Conservation (phyloP, 2,797 vertebrate species). For the Yasuhikotakia modesta region DNA sequence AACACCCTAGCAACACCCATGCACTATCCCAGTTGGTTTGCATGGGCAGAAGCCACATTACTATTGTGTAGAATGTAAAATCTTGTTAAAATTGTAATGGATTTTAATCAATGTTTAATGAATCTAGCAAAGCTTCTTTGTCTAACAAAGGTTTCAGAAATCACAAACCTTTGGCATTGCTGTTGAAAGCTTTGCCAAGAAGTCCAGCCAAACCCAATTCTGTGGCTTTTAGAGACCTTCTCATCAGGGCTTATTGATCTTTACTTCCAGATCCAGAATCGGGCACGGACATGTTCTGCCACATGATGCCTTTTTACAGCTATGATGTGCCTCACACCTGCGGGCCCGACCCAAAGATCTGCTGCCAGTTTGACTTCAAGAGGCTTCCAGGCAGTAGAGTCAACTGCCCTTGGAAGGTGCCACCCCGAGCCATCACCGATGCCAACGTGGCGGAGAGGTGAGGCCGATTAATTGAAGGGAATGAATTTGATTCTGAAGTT, state of each 20-base stretch:
- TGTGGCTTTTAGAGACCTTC: background rate
- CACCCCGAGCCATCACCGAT: slow-evolving; percentile 87
- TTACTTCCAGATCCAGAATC: slow-evolving; percentile 77
- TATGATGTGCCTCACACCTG: slow-evolving; percentile 96
- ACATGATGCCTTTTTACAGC: slow-evolving; percentile 99
- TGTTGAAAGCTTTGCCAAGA: slow-evolving; percentile 13
- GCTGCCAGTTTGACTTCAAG: slow-evolving; percentile 99
- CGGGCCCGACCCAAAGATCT: slow-evolving; percentile 96
- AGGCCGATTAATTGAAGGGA: slow-evolving; percentile 23
- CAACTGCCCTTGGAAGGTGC: slow-evolving; percentile 97
- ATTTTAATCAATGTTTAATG: background rate
- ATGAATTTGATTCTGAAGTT: background rate
- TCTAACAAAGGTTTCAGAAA: slow-evolving; percentile 5
- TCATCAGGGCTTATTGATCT: background rate
- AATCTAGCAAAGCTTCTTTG: slow-evolving; percentile 18
- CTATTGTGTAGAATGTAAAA: background rate
- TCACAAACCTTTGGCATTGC: background rate
- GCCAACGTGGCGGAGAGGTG: slow-evolving; percentile 91
- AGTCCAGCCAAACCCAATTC: background rate
- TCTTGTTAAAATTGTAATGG: background rate
- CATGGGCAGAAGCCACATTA: no score
- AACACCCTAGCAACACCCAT: no score
- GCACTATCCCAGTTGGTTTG: no score
- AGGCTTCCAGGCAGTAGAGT: slow-evolving; percentile 93
- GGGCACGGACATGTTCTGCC: slow-evolving; percentile 94